Conservation (phyloP, 2,888 invertebrate genomes). For the Drosophila formosana region DNA sequence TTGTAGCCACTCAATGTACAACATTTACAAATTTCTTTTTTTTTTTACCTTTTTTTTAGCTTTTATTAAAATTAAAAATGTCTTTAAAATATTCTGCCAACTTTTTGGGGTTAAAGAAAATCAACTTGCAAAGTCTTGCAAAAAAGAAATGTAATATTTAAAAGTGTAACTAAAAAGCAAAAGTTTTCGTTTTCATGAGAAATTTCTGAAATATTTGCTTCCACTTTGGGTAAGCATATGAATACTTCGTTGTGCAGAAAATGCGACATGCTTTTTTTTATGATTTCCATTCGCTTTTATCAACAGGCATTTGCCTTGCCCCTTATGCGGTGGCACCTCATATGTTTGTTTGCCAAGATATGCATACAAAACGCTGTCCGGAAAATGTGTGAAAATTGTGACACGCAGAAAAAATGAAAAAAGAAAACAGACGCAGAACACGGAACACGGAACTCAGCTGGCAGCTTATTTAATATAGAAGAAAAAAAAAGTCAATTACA, state of each 20-base stretch:
- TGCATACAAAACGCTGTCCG: conserved; percentile 42
- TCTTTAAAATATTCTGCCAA: not conserved
- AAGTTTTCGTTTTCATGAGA: not conserved
- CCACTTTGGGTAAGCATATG: conserved; percentile 22
- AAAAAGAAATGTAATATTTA: not conserved
- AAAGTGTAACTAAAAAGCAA: not conserved
- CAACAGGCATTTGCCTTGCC: conserved; percentile 49
- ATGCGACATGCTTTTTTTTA: conserved; percentile 28
- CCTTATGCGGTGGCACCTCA: conserved; percentile 14
- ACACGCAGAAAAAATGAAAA: conserved; percentile 26
- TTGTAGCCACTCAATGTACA: too few relatives aligned
- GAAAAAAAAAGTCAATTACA: conserved; percentile 43
- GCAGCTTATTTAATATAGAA: conserved; percentile 25
- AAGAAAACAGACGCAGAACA: not conserved
- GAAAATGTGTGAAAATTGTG: conserved; percentile 58
- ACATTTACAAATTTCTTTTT: too few relatives aligned
- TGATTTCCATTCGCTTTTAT: conserved; percentile 50
- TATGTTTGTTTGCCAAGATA: conserved; percentile 51
- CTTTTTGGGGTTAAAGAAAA: not conserved
- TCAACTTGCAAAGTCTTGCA: too few relatives aligned
- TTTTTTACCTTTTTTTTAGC: too few relatives aligned
- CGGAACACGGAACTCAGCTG: conserved; percentile 21
- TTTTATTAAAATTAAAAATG: not conserved
- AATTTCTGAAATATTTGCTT: not conserved
- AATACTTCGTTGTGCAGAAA: conserved; percentile 18